Base-by-base conservation (phyloP, 2,888 invertebrate genomes). In the Drosophila demipolita region DNA sequence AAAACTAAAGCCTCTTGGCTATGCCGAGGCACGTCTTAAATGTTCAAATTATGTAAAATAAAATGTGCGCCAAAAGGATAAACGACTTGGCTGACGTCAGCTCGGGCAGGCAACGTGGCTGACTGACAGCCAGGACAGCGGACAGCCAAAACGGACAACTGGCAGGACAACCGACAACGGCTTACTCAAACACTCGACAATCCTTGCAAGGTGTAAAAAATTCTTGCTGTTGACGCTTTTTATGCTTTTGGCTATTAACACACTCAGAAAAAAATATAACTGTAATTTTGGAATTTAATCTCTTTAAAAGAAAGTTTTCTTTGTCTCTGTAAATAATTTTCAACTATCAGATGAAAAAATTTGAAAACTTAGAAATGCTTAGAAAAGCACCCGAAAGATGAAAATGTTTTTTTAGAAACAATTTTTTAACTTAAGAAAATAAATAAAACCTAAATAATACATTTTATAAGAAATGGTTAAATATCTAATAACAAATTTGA, bases 31-130 rank as follows among this genome's bases (percentile, higher is more conserved):
- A 87, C 87, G 87, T 90, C 87, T 89, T 90, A 87, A 87, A 90
- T 90, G 90, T 87, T 89, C 67, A 90, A 90, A 89, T 87, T 87
- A 87, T 87, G 87, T 87, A 84, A 87, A 87, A 89, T 87, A 87
- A 89, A 83, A 83, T 89, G 90, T 80, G 89, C 83, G 89, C 80
- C 73, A 66, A 88, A 89, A 78, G 80, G 73, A 86, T 70, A 83
- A 81, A 85, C 64, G 66, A 54, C 73, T 54, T 59, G 80, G 82
- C 85, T 87, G 90, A 90, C 87, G 87, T 87, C 90, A 90, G 90
- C 87, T 2, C 45, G 23, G 45, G 23, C 45, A 15, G 45, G 23
- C 73, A 54, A 38, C 40, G 42, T 42, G 65, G 62, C 59, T 68
- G 87, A 82, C 68, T 83, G 87, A 89, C 88, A 72, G 84, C 54